Evolutionary conservation across 2,888 invertebrate genomes (phyloP), one percentile per base, ranked within the genome.

Genomic region (Agrotis exclamationis): DNA sequence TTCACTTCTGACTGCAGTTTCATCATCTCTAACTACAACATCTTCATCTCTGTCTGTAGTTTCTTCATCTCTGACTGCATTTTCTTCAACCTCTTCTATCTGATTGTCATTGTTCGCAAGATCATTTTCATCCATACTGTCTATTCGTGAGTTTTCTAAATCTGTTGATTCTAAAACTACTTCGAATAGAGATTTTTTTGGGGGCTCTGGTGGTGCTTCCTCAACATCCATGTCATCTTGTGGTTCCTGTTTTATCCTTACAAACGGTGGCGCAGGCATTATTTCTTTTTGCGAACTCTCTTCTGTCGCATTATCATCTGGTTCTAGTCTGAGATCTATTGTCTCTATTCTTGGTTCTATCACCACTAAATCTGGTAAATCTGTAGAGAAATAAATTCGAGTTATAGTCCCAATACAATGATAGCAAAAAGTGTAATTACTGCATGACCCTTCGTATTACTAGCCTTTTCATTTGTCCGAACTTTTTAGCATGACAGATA

Each of bases 281-380:
- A 1, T 22, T 50, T 39, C 56, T 18, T 64, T 58, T 22, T 73
- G 63, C 9, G 62, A 62, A 6, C 33, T 45, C 22, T 69, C 16
- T 24, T 79, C 72, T 5, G 71, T 58, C 16, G 87, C 89, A 1
- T 77, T 68, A 39, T 92, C 93, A 0, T 93, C 94, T 3, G 90
- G 90, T 39, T 92, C 91, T 0, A 83, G 18, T 86, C 89, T 20
- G 93, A 81, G 54, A 63, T 92, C 90, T 53, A 95, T 93, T 0
- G 92, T 93, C 82, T 95, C 95, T 22, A 95, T 88, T 3, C 79
- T 82, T 11, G 91, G 91, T 79, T 95, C 95, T 3, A 95, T 74
- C 24, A 80, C 45, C 24, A 62, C 70, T 60, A 80, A 64, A 54
- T 80, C 80, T 28, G 80, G 74, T 33, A 6, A 50, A 47, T 81